Base-by-base conservation (phyloP, 2,113 vertebrate genomes). In the Epinephelus lanceolatus region DNA sequence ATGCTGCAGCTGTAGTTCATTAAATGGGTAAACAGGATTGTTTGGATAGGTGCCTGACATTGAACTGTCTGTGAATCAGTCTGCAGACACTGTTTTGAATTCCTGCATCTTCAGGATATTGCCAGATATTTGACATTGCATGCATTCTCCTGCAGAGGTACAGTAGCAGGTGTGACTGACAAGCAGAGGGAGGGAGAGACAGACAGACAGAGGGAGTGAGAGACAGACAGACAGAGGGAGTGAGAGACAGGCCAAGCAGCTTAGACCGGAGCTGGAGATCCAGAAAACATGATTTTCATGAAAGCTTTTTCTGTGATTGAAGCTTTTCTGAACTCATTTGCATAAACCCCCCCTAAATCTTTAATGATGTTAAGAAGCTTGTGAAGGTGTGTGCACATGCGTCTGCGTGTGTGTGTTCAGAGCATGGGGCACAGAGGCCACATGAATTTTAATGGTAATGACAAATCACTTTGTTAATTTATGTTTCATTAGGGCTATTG, bases 31-130 rank as follows among this genome's bases (percentile, higher is more conserved):
- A 65, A 74, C 69, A 78, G 59, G 49, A 74, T 49, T 80, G 76
- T 85, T 66, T 72, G n/a, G 15, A 45, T 21, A 60, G 66, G 27
- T 12, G 14, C 18, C 10, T 60, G 23, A 75, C 77, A 70, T 25
- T 81, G 14, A 76, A 80, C 40, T 15, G 42, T 74, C 37, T 69
- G 52, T n/a, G 21, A 82, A 81, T 78, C 45, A 3, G 37, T 67
- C 72, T 76, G 65, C 56, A 80, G 60, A 71, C 52, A 45, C 18
- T 47, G 70, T 78, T 89, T 65, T 59, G 23, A 76, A 60, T 81
- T 83, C 53, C 23, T 70, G 60, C 42, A 80, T 49, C 33, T 78
- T 83, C 91, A 90, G 92, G 92, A 93, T 91, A 91, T 91, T 91
- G 74, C 33, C 23, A 86, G 66, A 92, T 91, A 66, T 84, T 89